Conservation (phyloP, 2,888 invertebrate species). For the Electrophaes corylata region DNA sequence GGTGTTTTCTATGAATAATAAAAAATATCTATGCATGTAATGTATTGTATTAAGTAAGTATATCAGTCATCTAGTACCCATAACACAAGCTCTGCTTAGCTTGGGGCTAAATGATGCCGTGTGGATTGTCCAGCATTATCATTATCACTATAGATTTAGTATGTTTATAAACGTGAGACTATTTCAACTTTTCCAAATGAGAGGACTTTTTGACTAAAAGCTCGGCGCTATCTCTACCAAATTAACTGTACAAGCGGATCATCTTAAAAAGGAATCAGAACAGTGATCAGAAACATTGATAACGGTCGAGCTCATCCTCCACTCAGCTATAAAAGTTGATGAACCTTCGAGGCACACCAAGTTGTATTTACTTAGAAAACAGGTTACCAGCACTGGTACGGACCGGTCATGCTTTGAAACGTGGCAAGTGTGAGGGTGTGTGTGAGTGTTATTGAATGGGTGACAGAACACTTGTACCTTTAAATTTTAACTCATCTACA, state of each 20-base stretch:
- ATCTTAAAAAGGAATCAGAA: conserved; percentile 40
- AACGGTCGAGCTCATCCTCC: conserved; percentile 45
- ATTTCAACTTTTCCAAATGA: not conserved
- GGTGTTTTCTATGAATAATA: too few relatives aligned
- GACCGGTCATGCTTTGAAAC: not conserved
- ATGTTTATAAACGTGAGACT: not conserved
- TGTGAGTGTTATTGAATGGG: too few relatives aligned
- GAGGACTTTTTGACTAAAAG: not conserved
- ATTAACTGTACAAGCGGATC: conserved; percentile 37
- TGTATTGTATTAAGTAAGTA: too few relatives aligned
- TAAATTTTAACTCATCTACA: too few relatives aligned
- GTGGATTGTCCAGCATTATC: too few relatives aligned
- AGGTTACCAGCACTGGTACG: not conserved
- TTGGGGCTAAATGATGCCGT: too few relatives aligned
- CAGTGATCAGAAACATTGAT: conserved; percentile 57
- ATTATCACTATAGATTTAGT: too few relatives aligned
- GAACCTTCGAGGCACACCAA: conserved; percentile 31
- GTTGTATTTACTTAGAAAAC: conserved; percentile 7
- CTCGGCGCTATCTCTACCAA: conserved; percentile 21
- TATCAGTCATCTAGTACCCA: too few relatives aligned
- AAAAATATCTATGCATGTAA: too few relatives aligned
- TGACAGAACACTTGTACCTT: too few relatives aligned
- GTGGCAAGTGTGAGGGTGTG: too few relatives aligned
- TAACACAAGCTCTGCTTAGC: too few relatives aligned
- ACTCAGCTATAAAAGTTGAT: conserved; percentile 41